Base-by-base conservation (phyloP, 2,113 vertebrate genomes). In the Okapia johnstoni region DNA sequence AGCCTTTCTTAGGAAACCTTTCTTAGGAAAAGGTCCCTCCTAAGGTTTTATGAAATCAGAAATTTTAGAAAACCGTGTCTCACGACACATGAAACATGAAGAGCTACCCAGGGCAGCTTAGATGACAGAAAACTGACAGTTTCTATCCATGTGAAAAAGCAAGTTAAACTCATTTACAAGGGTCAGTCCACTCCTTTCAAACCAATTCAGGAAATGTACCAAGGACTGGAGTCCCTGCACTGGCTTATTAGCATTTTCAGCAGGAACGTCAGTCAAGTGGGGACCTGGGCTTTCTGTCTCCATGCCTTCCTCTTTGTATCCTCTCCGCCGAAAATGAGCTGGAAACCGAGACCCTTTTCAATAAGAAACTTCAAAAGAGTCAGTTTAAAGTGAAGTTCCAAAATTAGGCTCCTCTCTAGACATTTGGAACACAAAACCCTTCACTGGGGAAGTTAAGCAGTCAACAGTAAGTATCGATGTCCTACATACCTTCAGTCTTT, bases 161-260 rank as follows among this genome's bases (percentile, higher is more conserved):
- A 90, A 95, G 96, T 97, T 96, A 96, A 97, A 97, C 95, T 97
- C 93, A 96, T 97, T 98, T 96, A 87, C 90, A 87, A 97, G 97
- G 97, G 97, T 98, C 97, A 97, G 77, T 87, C 93, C 33, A 26
- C 85, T 92, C 95, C 88, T 93, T 98, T 76, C 94, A 98, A 95
- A 87, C n/a, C 94, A 63, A 25, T 43, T 79, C 54, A 33, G 61
- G 77, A 81, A 48, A 15, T 6, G 33, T 23, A 28, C 17, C 25
- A 46, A 40, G 36, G 63, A 48, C 88, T 63, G 19, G 13, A 16
- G 55, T 48, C 10, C n/a, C 73, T 50, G 30, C 0, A 19, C 55
- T 33, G 85, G 76, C 88, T 96, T 54, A 96, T 98, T 97, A 96
- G 93, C 97, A 97, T 94, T 93, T 85, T 84, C 85, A 84, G 83